Evolutionary conservation across 1,140 invertebrate genomes (phyloP), one percentile per base, ranked within the genome.

Genomic region (Drosophila aff.): DNA sequence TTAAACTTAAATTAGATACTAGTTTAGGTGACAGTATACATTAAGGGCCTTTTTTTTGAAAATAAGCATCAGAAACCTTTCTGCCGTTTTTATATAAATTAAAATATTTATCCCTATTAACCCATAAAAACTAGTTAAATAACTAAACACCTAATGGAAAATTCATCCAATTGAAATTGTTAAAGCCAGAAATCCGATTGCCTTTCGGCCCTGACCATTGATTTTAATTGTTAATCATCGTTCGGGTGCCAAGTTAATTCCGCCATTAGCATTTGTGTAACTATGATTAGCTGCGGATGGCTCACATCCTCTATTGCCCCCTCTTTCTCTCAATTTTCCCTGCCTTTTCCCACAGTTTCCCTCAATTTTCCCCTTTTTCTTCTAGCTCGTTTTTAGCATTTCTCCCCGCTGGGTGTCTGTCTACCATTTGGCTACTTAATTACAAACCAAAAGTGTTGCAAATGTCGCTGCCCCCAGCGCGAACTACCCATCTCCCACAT

Each of bases 401-500:
- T 74, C 21, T 21, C 33, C 40, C 57, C 21, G 7, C 41, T 15
- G 28, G 69, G 21, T 40, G 46, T 55, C 44, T 65, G 58, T 59
- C 38, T 69, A 33, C 40, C 43, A 41, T 59, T 50, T 67, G 65
- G 55, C 66, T 67, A 76, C 83, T 87, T 87, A 79, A 82, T 86
- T 86, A 76, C 75, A 59, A 53, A 59, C 52, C 65, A 79, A 82
- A 76, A 82, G 69, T 79, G 71, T 86, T 72, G 79, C 64, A 50
- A 85, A 75, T 86, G 79, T 79, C 80, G 65, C 62, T 76, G 53
- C 46, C 49, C 47, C 49, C 40, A 8, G 47, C 28, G 13, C 16
- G 28, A 82, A 33, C 50, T 44, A 64, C 5, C 11, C 13, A 8
- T n/a, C 13, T n/a, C 59, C 52, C 33, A n/a, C 33, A 43, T 11